A percentile compares a stretch with the other conserved stretches of the same genome.
phyloP scores from a whole-genome alignment of 1,140 invertebrate genomes.

The Streblospio benedicti region DNA sequence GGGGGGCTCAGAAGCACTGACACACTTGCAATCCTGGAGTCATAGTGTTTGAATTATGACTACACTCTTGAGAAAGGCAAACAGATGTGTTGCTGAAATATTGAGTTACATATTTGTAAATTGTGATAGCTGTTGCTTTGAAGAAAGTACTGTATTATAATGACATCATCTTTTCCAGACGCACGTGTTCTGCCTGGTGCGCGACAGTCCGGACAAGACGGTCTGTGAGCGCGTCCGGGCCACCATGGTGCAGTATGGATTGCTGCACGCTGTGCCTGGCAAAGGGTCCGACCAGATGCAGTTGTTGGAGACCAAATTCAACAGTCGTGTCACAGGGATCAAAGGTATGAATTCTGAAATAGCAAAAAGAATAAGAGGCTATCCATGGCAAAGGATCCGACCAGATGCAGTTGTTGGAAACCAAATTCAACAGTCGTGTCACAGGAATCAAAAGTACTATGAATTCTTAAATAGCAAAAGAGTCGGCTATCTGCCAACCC shows the following conservation, averaged over 20 bases:
- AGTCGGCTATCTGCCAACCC: no score
- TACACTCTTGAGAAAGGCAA: no score
- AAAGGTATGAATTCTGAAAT: conserved; percentile 27
- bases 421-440: conserved; percentile 35
- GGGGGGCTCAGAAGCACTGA: no score
- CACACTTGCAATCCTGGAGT: no score
- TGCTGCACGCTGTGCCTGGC: conserved; percentile 26
- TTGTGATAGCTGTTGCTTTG: no score
- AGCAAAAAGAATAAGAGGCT: not conserved
- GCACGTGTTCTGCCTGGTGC: conserved; percentile 47
- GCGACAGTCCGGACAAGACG: conserved; percentile 37
- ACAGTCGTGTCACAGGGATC: conserved; percentile 39
- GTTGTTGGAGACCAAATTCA: conserved; percentile 23
- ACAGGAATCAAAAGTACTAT: conserved; percentile 39
- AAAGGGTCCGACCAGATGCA: conserved; percentile 31
- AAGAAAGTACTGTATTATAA: no score
- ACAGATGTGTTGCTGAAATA: no score
- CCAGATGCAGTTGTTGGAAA: conserved; percentile 28
- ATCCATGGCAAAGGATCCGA: conserved; percentile 16
- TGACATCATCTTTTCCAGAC: no score
- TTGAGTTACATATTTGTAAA: no score
- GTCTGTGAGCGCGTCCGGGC: conserved; percentile 36
- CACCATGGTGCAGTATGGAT: conserved; percentile 40
- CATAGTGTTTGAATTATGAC: no score
- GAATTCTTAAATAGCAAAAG: not conserved